Percentiles rank a stretch among this genome's conserved stretches.
Conservation (phyloP, 2,888 invertebrate species). For the Leucophenga maculata region DNA sequence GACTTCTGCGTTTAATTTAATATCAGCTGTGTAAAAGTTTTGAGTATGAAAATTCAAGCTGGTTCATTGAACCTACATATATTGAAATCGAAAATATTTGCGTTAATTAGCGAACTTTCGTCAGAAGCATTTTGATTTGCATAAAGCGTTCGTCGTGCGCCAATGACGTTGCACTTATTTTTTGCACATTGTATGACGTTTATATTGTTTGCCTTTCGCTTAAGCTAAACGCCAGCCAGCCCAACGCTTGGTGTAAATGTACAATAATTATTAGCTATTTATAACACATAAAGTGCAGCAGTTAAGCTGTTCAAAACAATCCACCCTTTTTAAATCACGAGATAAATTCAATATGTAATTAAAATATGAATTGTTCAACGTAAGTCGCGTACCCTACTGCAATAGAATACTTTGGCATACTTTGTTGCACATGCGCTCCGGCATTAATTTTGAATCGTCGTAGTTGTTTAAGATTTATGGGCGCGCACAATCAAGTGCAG, state of each 20-base stretch:
- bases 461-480: neutral
- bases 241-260: neutral
- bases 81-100: conserved; percentile 38
- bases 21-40: conserved; percentile 56
- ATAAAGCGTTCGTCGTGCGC: conserved; percentile 43
- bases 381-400: too few species aligned
- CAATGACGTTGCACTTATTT: conserved; percentile 26
- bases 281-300: neutral
- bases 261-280: neutral
- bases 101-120: conserved; percentile 48
- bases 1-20: conserved; percentile 42
- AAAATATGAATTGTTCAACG: too few species aligned
- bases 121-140: conserved; percentile 51
- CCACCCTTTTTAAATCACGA: neutral
- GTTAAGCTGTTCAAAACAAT: neutral
- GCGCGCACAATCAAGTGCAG: neutral
- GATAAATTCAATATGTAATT: neutral
- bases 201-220: conserved; percentile 10
- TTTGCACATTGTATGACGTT: conserved; percentile 39
- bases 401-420: too few species aligned
- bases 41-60: conserved; percentile 55
- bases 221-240: neutral
- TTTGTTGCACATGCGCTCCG: too few species aligned
- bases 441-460: neutral
- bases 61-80: conserved; percentile 62